Base-by-base conservation (phyloP, 2,797 vertebrate species). In the Anisognathus igniventris region DNA sequence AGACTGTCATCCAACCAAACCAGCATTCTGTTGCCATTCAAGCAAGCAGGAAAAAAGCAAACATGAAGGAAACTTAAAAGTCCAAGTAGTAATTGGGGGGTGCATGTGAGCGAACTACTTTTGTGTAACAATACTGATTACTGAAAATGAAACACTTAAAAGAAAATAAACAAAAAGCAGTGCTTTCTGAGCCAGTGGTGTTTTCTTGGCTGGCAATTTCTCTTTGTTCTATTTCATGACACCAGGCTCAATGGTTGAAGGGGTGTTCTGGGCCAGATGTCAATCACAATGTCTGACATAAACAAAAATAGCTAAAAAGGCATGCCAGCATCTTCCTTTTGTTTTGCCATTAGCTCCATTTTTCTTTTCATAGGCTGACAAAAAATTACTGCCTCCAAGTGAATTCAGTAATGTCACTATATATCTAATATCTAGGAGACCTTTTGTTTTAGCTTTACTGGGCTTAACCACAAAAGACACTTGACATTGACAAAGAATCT, bases 401-500 rank as follows among this genome's bases (percentile, higher is more conserved):
- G 93, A 96, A 97, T 97, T 96, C 94, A 39, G 40, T 96, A 97
- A 97, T 92, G 96, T 95, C 95, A 95, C 95, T 95, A 93, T 97
- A 90, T 93, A 97, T 97, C 96, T 98, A 96, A 96, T 97, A 97
- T 97, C 97, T 97, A 83, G 25, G 91, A 97, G 96, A 93, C 79
- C 14, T 98, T 97, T 97, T 97, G 96, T 98, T 98, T 98, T 97
- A 98, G 96, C 72, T 37, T 97, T 97, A 81, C 95, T 90, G 89
- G 96, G 93, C 95, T 97, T 97, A 97, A 96, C 96, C 91, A 97
- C 97, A 97, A 96, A 97, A 97, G 97, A 95, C 95, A 93, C 96
- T 97, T 97, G 98, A 98, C 97, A 92, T 89, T 98, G 98, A 98
- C 97, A 98, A 97, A 98, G 96, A 97, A 96, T 97, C 97, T 98